These are phyloP conservation scores for Pristis pectinata DNA, from an alignment of 2,797 vertebrate species.

Conservation along the genomic window DNA sequence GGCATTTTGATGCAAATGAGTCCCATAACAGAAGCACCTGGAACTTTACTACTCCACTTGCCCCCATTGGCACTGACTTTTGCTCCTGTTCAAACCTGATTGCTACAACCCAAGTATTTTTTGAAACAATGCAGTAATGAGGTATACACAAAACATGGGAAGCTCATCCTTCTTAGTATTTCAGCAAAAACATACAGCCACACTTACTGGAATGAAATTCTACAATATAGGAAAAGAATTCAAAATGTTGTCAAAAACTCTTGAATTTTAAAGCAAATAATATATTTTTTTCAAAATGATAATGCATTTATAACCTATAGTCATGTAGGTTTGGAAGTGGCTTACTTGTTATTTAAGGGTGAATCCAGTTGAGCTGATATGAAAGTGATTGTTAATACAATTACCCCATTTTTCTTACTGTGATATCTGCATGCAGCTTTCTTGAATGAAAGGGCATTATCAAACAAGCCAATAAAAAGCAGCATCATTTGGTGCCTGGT, in stretches of 20 bases:
- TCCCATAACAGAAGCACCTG: not conserved
- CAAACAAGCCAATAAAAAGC: conserved; percentile 22
- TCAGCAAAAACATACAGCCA: not conserved
- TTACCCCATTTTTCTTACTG: conserved; percentile 1
- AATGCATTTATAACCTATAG: not conserved
- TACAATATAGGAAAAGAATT: not conserved
- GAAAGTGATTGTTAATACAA: conserved; percentile 12
- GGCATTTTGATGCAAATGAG: not conserved
- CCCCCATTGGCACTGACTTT: no score
- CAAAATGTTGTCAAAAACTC: not conserved
- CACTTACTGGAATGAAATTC: not conserved
- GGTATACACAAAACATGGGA: no score
- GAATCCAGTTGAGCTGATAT: not conserved
- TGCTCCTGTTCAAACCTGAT: no score
- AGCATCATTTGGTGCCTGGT: conserved; percentile 14
- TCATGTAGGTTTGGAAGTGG: not conserved
- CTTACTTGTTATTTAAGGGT: not conserved
- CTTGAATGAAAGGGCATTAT: conserved; percentile 20
- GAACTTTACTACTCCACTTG: not conserved
- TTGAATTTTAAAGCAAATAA: not conserved
- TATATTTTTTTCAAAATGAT: not conserved
- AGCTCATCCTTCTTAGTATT: not conserved
- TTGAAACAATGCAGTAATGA: no score
- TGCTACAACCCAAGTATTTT: no score
- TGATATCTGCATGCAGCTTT: not conserved